Evolutionary conservation across 2,888 invertebrate species (phyloP).

Genomic region (Neoascia interrupta): DNA sequence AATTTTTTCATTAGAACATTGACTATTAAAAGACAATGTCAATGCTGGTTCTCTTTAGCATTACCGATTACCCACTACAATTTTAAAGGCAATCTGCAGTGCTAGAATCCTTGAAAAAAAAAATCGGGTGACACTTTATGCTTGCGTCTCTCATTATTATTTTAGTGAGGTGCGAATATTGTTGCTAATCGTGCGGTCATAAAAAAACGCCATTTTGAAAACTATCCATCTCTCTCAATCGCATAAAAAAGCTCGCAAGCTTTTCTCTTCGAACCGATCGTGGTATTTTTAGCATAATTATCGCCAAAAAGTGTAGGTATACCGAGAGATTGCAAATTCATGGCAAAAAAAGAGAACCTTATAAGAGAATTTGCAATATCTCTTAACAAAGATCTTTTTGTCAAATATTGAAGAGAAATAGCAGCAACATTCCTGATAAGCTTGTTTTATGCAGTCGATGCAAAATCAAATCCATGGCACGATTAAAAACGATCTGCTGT

Average conservation of each 20-base stretch:
- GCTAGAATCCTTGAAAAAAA: too few relatives aligned
- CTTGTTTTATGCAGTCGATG: neutral
- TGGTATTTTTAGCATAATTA: constrained; percentile 20
- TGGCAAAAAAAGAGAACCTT: neutral
- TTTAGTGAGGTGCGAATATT: too few relatives aligned
- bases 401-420: neutral
- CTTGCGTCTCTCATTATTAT: too few relatives aligned
- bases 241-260: constrained; percentile 3
- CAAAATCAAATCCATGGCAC: constrained; percentile 9
- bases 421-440: neutral
- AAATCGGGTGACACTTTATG: too few relatives aligned
- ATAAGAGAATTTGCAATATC: constrained; percentile 6
- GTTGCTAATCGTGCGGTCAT: constrained; percentile 32
- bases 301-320: neutral
- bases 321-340: constrained; percentile 4
- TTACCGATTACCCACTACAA: too few relatives aligned
- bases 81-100: too few relatives aligned
- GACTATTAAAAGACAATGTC: too few relatives aligned
- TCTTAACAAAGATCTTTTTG: constrained; percentile 12
- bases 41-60: too few relatives aligned
- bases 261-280: neutral
- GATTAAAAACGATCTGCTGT: neutral
- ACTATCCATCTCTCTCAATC: neutral
- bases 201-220: constrained; percentile 45
- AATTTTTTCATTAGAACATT: too few relatives aligned